Percentiles rank a stretch among this genome's conserved stretches.
Evolutionary conservation across 2,113 vertebrate genomes (phyloP).

Genomic region (Aldabrachelys gigantea): DNA sequence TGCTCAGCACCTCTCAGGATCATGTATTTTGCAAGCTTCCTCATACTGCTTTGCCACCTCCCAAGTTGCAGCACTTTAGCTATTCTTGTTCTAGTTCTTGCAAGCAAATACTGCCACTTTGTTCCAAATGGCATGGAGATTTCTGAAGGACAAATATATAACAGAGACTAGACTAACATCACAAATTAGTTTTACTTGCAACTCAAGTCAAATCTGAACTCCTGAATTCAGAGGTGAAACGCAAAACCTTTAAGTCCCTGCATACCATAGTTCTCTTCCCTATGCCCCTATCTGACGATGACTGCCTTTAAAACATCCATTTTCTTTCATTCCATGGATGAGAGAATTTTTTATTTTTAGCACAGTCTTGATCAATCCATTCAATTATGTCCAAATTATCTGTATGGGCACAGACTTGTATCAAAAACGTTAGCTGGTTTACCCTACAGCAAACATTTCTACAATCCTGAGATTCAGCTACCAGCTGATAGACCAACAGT

Average conservation of each 20-base stretch:
- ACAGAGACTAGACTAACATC: fast-evolving
- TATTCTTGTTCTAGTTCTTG: neutral
- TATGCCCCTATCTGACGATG: neutral
- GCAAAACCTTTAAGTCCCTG: neutral
- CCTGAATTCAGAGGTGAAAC: neutral
- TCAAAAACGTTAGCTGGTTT: slow-evolving; percentile 65
- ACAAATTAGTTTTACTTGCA: neutral
- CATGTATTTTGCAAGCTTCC: fast-evolving
- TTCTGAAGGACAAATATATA: fast-evolving
- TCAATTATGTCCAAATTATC: slow-evolving; percentile 75
- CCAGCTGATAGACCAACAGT: neutral
- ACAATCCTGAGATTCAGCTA: slow-evolving; percentile 46
- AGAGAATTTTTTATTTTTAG: slow-evolving; percentile 61
- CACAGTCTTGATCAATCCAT: slow-evolving; percentile 66
- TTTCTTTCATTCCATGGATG: slow-evolving; percentile 47
- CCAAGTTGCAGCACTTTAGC: neutral
- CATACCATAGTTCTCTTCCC: neutral
- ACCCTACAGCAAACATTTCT: slow-evolving; percentile 66
- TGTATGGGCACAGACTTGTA: slow-evolving; percentile 73
- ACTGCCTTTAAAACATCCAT: slow-evolving; percentile 16
- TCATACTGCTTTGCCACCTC: neutral
- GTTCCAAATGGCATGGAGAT: neutral
- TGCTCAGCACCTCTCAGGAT: neutral
- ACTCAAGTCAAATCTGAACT: neutral
- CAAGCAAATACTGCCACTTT: fast-evolving